phyloP scores from a whole-genome alignment of 2,113 vertebrate species.

The Herpetotheres cachinnans region DNA sequence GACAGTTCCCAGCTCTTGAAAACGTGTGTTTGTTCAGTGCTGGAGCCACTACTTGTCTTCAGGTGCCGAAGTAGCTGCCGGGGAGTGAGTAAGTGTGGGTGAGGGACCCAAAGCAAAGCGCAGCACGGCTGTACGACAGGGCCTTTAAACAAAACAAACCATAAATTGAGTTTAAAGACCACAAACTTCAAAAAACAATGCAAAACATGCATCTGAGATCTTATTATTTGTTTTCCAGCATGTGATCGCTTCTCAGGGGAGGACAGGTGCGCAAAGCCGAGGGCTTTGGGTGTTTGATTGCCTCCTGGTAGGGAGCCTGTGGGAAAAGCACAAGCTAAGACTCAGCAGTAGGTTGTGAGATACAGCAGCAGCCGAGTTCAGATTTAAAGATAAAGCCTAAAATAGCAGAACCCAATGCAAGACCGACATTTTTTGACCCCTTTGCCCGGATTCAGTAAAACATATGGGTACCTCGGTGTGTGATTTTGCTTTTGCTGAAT shows the following conservation, averaged over 20 bases:
- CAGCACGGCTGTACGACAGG: neutral
- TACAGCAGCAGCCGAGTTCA: neutral
- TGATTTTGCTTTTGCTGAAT: slow-evolving; percentile 5
- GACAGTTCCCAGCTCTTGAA: neutral
- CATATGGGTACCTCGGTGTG: neutral
- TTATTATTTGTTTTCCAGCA: neutral
- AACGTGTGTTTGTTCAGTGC: neutral
- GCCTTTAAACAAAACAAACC: neutral
- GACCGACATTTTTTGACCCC: neutral
- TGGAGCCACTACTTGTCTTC: neutral
- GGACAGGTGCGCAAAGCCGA: neutral
- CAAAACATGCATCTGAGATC: neutral
- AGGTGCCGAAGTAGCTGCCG: neutral
- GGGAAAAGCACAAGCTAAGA: neutral
- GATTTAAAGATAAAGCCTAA: slow-evolving; percentile 13
- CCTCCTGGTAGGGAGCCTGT: neutral
- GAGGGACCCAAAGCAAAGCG: neutral
- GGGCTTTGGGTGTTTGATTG: neutral
- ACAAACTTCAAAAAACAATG: neutral
- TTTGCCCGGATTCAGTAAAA: neutral
- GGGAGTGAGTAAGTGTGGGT: neutral
- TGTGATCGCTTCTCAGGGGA: neutral
- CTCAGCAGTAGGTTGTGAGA: neutral
- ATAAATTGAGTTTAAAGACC: neutral
- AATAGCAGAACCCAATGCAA: neutral